Evolutionary conservation across 2,113 vertebrate genomes (phyloP).

Genomic region (Chrysochloris asiatica): DNA sequence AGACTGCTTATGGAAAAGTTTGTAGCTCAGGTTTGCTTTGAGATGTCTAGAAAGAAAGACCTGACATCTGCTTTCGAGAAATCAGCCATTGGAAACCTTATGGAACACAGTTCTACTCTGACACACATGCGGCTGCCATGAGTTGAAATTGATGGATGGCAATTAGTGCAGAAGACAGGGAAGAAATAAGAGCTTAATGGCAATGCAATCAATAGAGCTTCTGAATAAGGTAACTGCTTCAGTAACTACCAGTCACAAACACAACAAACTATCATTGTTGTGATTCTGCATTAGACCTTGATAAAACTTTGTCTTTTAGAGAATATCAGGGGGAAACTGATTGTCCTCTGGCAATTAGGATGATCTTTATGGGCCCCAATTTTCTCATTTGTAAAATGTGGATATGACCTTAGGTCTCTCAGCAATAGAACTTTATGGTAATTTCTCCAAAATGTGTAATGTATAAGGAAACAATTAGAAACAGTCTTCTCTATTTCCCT

Average conservation of each 20-base stretch:
- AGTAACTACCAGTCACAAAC: background rate
- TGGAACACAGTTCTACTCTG: background rate
- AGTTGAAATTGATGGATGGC: background rate
- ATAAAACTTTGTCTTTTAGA: background rate
- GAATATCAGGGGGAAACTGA: background rate
- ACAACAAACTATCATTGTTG: background rate
- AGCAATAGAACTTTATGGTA: background rate
- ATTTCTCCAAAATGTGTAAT: conserved; percentile 16
- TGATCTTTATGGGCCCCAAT: background rate
- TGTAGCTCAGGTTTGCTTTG: background rate
- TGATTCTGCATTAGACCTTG: background rate
- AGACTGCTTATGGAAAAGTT: background rate
- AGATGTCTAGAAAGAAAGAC: background rate
- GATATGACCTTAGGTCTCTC: background rate
- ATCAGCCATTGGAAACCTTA: background rate
- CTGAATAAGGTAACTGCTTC: no score
- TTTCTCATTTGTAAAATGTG: conserved; percentile 28
- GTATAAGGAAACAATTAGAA: background rate
- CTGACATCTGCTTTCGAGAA: background rate
- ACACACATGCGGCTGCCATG: background rate
- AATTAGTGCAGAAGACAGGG: background rate
- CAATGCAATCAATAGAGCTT: background rate
- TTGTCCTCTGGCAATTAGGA: background rate
- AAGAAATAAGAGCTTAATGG: background rate
- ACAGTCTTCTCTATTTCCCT: conserved; percentile 6